A percentile compares a stretch with the other conserved stretches of the same genome.
phyloP scores from a whole-genome alignment of 2,888 invertebrate genomes.

The Clistopyga incitator region DNA sequence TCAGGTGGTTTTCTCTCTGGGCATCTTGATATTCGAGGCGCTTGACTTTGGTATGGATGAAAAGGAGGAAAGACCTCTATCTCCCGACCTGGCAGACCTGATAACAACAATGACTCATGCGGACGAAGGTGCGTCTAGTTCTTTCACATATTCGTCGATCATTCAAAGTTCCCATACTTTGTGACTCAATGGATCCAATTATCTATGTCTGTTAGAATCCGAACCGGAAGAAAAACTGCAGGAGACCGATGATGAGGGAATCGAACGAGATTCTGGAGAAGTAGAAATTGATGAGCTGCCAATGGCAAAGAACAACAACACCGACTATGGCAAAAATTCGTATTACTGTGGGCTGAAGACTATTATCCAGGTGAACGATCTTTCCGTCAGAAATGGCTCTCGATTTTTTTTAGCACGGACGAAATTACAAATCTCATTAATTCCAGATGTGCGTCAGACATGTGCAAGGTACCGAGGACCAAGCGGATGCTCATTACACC shows the following conservation, averaged over 20 bases:
- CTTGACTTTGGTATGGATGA: conserved; percentile 94
- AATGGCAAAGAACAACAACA: conserved; percentile 70
- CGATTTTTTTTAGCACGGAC: conserved; percentile 25
- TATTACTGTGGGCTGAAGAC: conserved; percentile 85
- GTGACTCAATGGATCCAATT: background rate
- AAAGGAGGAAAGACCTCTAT: conserved; percentile 94
- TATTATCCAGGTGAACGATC: conserved; percentile 86
- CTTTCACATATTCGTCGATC: background rate
- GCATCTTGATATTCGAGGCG: conserved; percentile 94
- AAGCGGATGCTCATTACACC: conserved; percentile 93
- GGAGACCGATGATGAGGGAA: conserved; percentile 95
- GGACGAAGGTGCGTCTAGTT: conserved; percentile 84
- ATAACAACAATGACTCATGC: conserved; percentile 94
- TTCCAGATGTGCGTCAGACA: conserved; percentile 86
- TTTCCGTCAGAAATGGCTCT: background rate
- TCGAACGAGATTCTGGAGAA: conserved; percentile 94
- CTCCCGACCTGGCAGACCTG: conserved; percentile 93
- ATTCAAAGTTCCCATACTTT: background rate
- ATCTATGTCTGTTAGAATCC: conserved; percentile 72
- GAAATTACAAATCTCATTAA: conserved; percentile 15
- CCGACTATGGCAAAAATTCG: conserved; percentile 67
- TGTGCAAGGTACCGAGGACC: conserved; percentile 85
- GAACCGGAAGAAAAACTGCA: conserved; percentile 84
- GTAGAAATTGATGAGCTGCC: conserved; percentile 83
- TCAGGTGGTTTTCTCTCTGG: conserved; percentile 92